Evolutionary conservation across 1,140 invertebrate species (phyloP).

Genomic region (Drosophila prosaltans): DNA sequence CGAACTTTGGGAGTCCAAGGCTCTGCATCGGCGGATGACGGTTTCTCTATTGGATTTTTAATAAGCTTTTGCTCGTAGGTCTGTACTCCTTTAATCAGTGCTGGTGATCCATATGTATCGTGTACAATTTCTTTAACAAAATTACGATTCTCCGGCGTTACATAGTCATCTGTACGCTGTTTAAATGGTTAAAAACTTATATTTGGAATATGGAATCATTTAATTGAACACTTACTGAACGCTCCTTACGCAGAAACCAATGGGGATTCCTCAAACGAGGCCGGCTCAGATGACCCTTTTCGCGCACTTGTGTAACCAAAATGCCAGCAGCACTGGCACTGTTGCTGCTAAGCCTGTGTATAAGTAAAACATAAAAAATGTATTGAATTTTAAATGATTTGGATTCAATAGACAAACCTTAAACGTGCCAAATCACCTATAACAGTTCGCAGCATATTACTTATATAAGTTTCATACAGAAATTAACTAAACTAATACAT

Average conservation of each 20-base stretch:
- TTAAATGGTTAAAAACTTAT: background rate
- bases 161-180: constrained; percentile 85
- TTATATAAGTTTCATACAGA: constrained; percentile 59
- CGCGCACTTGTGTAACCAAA: constrained; percentile 76
- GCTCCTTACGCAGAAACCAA: constrained; percentile 85
- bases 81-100: constrained; percentile 81
- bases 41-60: constrained; percentile 84
- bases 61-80: constrained; percentile 84
- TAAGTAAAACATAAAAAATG: background rate
- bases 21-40: constrained; percentile 83
- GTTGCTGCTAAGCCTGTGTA: constrained; percentile 37
- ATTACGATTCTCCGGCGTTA: constrained; percentile 91
- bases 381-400: background rate
- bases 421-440: constrained; percentile 45
- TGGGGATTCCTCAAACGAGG: constrained; percentile 85
- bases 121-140: constrained; percentile 92
- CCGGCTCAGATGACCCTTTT: constrained; percentile 76
- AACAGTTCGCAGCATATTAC: constrained; percentile 54
- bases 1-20: constrained; percentile 87
- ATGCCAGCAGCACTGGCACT: constrained; percentile 26
- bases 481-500: constrained; percentile 54
- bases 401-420: constrained; percentile 24
- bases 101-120: constrained; percentile 85
- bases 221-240: constrained; percentile 82
- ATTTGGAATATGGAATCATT: too few relatives aligned